phyloP scores from a whole-genome alignment of 2,888 invertebrate species.

The Phymatocera aterrima region DNA sequence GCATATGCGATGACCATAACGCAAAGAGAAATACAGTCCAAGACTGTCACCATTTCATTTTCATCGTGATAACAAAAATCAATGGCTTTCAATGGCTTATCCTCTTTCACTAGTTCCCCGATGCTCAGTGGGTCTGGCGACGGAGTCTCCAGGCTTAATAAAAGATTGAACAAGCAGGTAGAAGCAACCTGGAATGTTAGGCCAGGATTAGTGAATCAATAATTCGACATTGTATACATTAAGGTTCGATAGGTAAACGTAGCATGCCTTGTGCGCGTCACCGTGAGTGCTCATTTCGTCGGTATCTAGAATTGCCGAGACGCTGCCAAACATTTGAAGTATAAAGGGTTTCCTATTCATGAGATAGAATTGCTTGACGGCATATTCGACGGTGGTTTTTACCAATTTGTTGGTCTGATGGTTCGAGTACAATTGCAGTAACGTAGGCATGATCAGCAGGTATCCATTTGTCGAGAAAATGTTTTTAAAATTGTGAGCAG shows the following conservation, averaged over 20 bases:
- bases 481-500: constrained; percentile 98
- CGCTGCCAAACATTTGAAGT: constrained; percentile 99
- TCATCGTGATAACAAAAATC: constrained; percentile 99
- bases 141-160: constrained; percentile 94
- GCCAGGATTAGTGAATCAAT: no score
- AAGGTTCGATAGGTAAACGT: not conserved
- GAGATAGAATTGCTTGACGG: constrained; percentile 98
- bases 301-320: constrained; percentile 96
- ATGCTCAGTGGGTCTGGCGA: constrained; percentile 96
- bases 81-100: constrained; percentile 93
- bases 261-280: constrained; percentile 90
- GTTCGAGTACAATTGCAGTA: constrained; percentile 97
- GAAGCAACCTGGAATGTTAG: constrained; percentile 84
- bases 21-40: constrained; percentile 98
- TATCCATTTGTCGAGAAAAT: constrained; percentile 99
- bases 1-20: constrained; percentile 99
- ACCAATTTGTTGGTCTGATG: constrained; percentile 98
- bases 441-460: constrained; percentile 97
- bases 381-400: constrained; percentile 97
- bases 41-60: constrained; percentile 95
- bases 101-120: constrained; percentile 92
- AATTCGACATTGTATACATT: not conserved
- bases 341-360: constrained; percentile 99
- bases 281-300: constrained; percentile 91
- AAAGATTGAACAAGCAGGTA: constrained; percentile 92